Evolutionary conservation across 2,113 vertebrate species (phyloP).

Genomic region (Brevimyrus niger): DNA sequence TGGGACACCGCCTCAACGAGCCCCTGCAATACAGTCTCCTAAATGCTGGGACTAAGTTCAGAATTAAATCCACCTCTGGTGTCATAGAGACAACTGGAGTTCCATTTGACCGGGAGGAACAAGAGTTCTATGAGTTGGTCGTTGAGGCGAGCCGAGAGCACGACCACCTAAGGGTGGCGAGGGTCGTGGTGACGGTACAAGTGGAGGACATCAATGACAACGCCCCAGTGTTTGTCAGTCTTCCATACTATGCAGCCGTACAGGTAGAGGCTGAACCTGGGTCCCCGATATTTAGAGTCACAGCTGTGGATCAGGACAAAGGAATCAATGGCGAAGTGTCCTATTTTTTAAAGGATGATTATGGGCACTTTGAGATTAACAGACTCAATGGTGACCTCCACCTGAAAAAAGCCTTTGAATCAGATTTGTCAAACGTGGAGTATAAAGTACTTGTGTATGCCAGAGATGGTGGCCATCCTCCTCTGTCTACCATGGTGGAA

Average conservation of each 20-base stretch:
- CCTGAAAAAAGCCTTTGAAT: slow-evolving; percentile 82
- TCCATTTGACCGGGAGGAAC: slow-evolving; percentile 86
- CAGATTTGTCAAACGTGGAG: slow-evolving; percentile 86
- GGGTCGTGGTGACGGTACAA: slow-evolving; percentile 81
- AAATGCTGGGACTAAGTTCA: slow-evolving; percentile 86
- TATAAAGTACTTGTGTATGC: slow-evolving; percentile 80
- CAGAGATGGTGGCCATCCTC: slow-evolving; percentile 78
- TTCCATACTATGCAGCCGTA: slow-evolving; percentile 93
- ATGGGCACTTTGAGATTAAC: slow-evolving; percentile 92
- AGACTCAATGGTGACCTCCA: slow-evolving; percentile 69
- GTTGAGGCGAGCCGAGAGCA: slow-evolving; percentile 87
- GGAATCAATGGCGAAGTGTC: slow-evolving; percentile 85
- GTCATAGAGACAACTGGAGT: slow-evolving; percentile 87
- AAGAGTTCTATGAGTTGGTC: slow-evolving; percentile 85
- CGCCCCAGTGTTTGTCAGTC: slow-evolving; percentile 80
- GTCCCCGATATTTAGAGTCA: slow-evolving; percentile 79
- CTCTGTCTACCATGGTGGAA: slow-evolving; percentile 71
- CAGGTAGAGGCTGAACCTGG: slow-evolving; percentile 88
- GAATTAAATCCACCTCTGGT: slow-evolving; percentile 84
- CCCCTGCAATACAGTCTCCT: slow-evolving; percentile 84
- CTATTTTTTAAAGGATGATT: slow-evolving; percentile 79
- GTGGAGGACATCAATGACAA: slow-evolving; percentile 94
- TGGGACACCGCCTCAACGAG: slow-evolving; percentile 88
- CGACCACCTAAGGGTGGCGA: slow-evolving; percentile 77
- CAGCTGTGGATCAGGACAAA: slow-evolving; percentile 83